Evolutionary conservation across 2,888 invertebrate genomes (phyloP), one percentile per base, ranked within the genome.

Genomic region (Eupeodes latifasciatus): DNA sequence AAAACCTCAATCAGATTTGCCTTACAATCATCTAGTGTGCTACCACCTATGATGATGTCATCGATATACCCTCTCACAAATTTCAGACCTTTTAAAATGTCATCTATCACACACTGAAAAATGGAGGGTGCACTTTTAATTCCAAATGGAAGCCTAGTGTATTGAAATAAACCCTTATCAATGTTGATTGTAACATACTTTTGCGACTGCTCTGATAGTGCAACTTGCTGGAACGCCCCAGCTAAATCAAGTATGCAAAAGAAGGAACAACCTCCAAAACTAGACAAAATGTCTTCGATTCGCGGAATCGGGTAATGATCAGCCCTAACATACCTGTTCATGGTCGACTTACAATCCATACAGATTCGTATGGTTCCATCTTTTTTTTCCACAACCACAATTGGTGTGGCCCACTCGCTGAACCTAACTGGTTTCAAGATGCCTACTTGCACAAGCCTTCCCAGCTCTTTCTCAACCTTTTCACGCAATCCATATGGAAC

Each of bases 321-420:
- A n/a, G n/a, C n/a, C n/a, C n/a, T n/a, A n/a, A n/a, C n/a, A n/a
- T n/a, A n/a, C n/a, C n/a, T n/a, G n/a, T n/a, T n/a, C n/a, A n/a
- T n/a, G n/a, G n/a, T n/a, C n/a, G n/a, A n/a, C n/a, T n/a, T n/a
- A n/a, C n/a, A n/a, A n/a, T n/a, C n/a, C n/a, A n/a, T n/a, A n/a
- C n/a, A n/a, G n/a, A n/a, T n/a, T 40, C 61, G 16, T 40, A 61
- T 40, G 61, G 61, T n/a, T 61, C 61, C 61, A 36, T 61, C 61
- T 61, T 61, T 40, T 51, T 51, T 51, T 51, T 51, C 51, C 51
- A 51, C 51, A n/a, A 51, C 51, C n/a, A 51, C 61, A 40, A 61
- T 61, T 40, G 61, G 61, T 36, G 59, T 72, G 47, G 72, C 72
- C 57, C 72, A 72, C 59, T 72, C 57, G 47, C 27, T 59, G 36